Percentiles rank a stretch among this genome's conserved stretches.
These are phyloP conservation scores for Pyrrhosoma nymphula DNA, from an alignment of 2,888 invertebrate genomes.

Conservation along the genomic window DNA sequence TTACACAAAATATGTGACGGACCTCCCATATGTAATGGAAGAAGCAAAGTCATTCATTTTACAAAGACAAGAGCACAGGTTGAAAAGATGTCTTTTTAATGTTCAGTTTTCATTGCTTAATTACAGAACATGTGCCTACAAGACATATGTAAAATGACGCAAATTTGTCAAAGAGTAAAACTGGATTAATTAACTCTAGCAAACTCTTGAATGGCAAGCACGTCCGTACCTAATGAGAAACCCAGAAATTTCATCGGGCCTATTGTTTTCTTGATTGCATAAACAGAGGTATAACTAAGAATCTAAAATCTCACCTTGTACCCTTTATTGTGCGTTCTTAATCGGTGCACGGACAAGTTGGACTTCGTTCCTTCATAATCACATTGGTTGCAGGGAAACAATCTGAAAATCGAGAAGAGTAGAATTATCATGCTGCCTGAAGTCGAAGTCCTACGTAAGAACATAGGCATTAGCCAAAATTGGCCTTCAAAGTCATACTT, in stretches of 20 bases:
- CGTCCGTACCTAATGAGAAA: neutral
- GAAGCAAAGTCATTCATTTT: neutral
- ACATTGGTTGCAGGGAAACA: constrained; percentile 27
- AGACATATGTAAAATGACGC: too few relatives aligned
- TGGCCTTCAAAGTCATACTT: neutral
- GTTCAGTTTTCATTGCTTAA: neutral
- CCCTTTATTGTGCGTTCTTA: constrained; percentile 50
- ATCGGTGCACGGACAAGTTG: constrained; percentile 44
- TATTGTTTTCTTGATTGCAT: neutral
- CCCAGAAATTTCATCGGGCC: neutral
- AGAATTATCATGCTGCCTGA: neutral
- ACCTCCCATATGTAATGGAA: neutral
- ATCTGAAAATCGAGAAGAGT: neutral
- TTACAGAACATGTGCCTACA: constrained; percentile 5
- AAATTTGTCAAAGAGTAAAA: neutral
- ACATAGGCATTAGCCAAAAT: neutral
- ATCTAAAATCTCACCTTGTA: neutral
- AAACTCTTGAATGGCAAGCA: neutral
- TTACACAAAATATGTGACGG: neutral
- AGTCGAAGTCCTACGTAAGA: neutral
- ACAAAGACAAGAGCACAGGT: neutral
- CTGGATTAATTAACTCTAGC: neutral
- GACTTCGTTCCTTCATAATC: constrained; percentile 48
- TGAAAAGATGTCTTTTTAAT: neutral
- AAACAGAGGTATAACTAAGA: too few relatives aligned